Percentiles rank a stretch among this genome's conserved stretches.
Conservation (phyloP, 2,888 invertebrate species). For the Agrotis puta region DNA sequence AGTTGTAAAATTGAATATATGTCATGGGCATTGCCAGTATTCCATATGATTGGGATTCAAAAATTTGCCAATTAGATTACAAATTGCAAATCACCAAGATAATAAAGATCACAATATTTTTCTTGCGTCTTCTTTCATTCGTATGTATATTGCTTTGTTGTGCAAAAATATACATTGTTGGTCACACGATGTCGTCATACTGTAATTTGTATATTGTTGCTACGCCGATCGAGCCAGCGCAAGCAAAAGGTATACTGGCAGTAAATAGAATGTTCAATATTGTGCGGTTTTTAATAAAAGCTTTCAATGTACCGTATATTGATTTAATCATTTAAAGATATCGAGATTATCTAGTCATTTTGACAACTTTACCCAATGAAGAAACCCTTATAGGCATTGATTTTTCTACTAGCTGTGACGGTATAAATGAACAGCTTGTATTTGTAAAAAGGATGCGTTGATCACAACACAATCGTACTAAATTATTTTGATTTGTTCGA, state of each 20-base stretch:
- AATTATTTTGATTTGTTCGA: slow-evolving; percentile 35
- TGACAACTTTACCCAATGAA: background rate
- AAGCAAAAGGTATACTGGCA: background rate
- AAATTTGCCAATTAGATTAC: background rate
- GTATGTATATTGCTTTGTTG: slow-evolving; percentile 31
- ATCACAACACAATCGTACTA: slow-evolving; percentile 23
- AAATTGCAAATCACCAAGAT: slow-evolving; percentile 3
- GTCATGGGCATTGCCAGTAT: background rate
- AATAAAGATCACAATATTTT: slow-evolving; percentile 4
- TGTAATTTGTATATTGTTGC: slow-evolving; percentile 22
- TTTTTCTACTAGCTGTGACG: background rate
- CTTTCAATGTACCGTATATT: too few species aligned
- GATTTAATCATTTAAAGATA: too few species aligned
- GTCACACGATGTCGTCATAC: slow-evolving; percentile 32
- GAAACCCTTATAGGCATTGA: background rate
- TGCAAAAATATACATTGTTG: slow-evolving; percentile 40
- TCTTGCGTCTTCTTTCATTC: slow-evolving; percentile 19
- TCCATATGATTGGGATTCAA: background rate
- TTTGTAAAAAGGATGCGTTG: slow-evolving; percentile 8
- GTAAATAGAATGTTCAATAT: slow-evolving; percentile 9
- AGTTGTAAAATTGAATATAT: slow-evolving; percentile 13
- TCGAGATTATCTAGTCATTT: too few species aligned
- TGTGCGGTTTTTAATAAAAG: background rate
- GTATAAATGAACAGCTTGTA: background rate
- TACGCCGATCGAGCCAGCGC: background rate